phyloP scores from a whole-genome alignment of 2,888 invertebrate genomes.

The Hermaeophaga mercurialis region DNA sequence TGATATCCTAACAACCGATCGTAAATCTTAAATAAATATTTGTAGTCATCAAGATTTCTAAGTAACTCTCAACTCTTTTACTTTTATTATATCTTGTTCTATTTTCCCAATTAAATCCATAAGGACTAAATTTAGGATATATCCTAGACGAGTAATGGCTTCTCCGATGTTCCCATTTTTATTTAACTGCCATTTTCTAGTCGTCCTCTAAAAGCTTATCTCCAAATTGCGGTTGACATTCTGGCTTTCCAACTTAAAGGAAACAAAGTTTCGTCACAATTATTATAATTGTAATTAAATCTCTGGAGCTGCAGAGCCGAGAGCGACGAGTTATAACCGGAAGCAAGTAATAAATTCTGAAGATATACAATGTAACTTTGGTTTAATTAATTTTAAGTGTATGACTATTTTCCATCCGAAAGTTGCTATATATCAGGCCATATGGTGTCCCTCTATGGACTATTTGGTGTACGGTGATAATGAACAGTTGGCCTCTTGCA shows the following conservation, averaged over 20 bases:
- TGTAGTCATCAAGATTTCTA: no score
- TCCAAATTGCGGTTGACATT: slow-evolving; percentile 12
- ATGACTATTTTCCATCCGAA: slow-evolving; percentile 36
- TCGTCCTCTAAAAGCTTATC: neutral
- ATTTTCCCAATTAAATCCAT: no score
- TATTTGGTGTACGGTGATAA: slow-evolving; percentile 44
- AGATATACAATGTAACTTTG: slow-evolving; percentile 34
- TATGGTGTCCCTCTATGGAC: slow-evolving; percentile 39
- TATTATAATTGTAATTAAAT: slow-evolving; percentile 31
- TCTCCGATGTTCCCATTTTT: neutral
- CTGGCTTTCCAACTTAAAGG: slow-evolving; percentile 9
- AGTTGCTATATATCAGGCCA: slow-evolving; percentile 39
- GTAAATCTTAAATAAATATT: no score
- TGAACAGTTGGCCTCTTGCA: slow-evolving; percentile 46
- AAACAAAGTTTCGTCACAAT: slow-evolving; percentile 25
- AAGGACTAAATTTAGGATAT: no score
- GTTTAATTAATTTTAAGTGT: slow-evolving; percentile 39
- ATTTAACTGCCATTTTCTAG: slow-evolving; percentile 4
- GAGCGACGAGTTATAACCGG: slow-evolving; percentile 19
- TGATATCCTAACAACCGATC: no score
- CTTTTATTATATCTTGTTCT: no score
- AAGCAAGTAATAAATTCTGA: slow-evolving; percentile 29
- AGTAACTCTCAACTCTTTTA: no score
- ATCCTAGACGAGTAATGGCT: no score
- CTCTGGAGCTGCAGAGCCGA: slow-evolving; percentile 4